Evolutionary conservation across 1,140 invertebrate genomes (phyloP), one percentile per base, ranked within the genome.

Genomic region (Mycetomoellerius zeteki): DNA sequence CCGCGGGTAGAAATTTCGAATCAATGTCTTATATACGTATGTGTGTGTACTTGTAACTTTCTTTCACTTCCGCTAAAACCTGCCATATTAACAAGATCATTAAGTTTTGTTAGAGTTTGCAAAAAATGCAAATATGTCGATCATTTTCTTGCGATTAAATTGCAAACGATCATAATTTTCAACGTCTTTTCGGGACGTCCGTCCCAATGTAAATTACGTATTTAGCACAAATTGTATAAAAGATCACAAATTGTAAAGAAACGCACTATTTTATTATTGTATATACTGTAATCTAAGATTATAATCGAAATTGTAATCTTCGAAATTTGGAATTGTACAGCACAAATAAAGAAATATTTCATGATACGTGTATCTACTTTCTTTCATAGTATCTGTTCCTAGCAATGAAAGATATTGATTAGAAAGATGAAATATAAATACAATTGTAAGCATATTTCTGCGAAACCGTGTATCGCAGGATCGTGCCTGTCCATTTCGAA

Each of bases 261-360:
- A 65, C 37, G 43, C 65, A 81, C 27, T 89, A 89, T 89, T 89
- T 87, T 90, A 85, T 87, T 81, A 76, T 62, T 90, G 86, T 90
- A 90, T 56, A 90, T 90, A 90, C 12, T 72, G n/a, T 47, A 82
- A 73, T 65, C 21, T 37, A 33, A 58, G 3, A 82, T 72, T 72
- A 33, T 72, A 69, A 69, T 69, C 37, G 54, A 47, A 14, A 50
- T 50, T 50, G 47, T 50, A n/a, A 72, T 27, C 7, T 21, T 56
- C 50, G 10, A 76, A 85, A 47, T 33, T 75, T 87, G 33, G 56
- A 89, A 80, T 71, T 90, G 89, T 89, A 89, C 88, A 90, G 88
- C 33, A 73, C 19, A 54, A 89, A 87, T 90, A 90, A 90, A 90
- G 1, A 89, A 10, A 54, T 85, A 86, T 89, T 85, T 80, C 47